Conservation (phyloP, 2,888 invertebrate genomes). For the Adela reaumurella region DNA sequence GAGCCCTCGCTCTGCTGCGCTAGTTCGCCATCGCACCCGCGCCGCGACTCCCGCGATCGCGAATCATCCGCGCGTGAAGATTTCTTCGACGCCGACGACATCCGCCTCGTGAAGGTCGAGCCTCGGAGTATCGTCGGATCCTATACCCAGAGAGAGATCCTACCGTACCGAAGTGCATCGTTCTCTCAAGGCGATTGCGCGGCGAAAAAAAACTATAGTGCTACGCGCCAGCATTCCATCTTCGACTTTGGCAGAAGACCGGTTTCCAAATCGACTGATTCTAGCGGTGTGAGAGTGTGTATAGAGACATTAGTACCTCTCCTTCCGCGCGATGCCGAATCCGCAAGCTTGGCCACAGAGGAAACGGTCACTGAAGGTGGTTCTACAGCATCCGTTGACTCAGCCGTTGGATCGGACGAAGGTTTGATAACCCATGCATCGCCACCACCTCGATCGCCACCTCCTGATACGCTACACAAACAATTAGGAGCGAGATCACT, state of each 20-base stretch:
- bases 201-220: conserved; percentile 37
- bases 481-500: conserved; percentile 45
- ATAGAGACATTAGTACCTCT: conserved; percentile 17
- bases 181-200: conserved; percentile 83
- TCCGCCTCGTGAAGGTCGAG: conserved; percentile 55
- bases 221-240: conserved; percentile 33
- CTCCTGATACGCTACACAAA: conserved; percentile 45
- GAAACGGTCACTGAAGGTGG: conserved; percentile 40
- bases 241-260: conserved; percentile 41
- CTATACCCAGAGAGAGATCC: conserved; percentile 60
- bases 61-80: conserved; percentile 32
- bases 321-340: conserved; percentile 29
- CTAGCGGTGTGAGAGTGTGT: conserved; percentile 12
- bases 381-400: conserved; percentile 58
- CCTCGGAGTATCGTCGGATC: conserved; percentile 59
- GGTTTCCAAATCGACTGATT: conserved; percentile 16
- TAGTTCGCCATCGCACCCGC: conserved; percentile 7
- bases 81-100: conserved; percentile 43
- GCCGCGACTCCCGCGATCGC: conserved; percentile 5
- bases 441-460: conserved; percentile 40
- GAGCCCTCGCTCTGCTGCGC: conserved; percentile 7
- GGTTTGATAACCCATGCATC: conserved; percentile 43
- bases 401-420: conserved; percentile 60
- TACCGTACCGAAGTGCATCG: conserved; percentile 81
- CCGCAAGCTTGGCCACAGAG: conserved; percentile 28